Evolutionary conservation across 2,113 vertebrate genomes (phyloP).

Genomic region (Planiliza haematocheilus): DNA sequence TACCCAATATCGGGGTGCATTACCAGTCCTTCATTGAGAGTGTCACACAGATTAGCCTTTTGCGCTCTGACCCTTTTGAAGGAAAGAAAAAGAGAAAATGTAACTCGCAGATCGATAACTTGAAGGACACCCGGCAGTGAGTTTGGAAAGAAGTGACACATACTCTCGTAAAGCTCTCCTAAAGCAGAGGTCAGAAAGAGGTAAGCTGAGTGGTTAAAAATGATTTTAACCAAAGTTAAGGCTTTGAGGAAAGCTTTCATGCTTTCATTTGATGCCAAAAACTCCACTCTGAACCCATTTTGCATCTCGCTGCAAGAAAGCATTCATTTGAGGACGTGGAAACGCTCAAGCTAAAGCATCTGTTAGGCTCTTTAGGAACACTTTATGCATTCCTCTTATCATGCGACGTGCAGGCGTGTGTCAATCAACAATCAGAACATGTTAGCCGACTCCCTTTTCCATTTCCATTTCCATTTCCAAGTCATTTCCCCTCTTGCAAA

Average conservation of each 20-base stretch:
- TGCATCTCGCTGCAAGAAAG: not conserved
- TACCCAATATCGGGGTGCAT: slow-evolving; percentile 6
- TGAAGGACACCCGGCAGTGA: slow-evolving; percentile 43
- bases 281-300: slow-evolving; percentile 33
- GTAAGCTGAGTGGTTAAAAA: slow-evolving; percentile 23
- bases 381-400: not conserved
- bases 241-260: slow-evolving; percentile 31
- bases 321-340: slow-evolving; percentile 2
- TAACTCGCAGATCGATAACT: slow-evolving; percentile 31
- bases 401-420: not conserved
- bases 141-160: slow-evolving; percentile 37
- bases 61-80: slow-evolving; percentile 24
- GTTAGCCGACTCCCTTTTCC: not conserved
- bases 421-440: not conserved
- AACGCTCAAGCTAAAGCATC: not conserved
- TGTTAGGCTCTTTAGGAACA: not conserved
- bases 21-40: slow-evolving; percentile 19
- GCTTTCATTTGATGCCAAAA: slow-evolving; percentile 28
- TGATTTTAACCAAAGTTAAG: slow-evolving; percentile 26
- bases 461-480: not conserved
- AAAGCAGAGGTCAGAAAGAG: slow-evolving; percentile 40
- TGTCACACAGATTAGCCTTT: slow-evolving; percentile 20
- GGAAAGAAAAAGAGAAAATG: slow-evolving; percentile 34
- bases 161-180: slow-evolving; percentile 14
- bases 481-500: not conserved